These are phyloP conservation scores for Cetonia aurata DNA, from an alignment of 2,888 invertebrate species.

Conservation along the genomic window DNA sequence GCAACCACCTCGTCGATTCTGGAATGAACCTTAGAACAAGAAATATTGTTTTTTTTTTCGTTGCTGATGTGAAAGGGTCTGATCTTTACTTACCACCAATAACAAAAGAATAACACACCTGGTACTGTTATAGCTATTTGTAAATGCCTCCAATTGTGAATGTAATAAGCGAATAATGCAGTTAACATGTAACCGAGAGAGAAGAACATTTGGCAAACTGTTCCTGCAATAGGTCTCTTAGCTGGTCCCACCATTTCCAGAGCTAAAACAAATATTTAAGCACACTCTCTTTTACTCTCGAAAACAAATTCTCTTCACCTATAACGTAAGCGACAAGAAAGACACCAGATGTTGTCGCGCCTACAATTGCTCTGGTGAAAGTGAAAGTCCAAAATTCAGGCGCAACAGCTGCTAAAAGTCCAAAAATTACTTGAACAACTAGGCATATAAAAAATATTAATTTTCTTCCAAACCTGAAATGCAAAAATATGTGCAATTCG, in stretches of 20 bases:
- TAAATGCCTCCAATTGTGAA: constrained; percentile 77
- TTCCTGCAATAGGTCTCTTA: constrained; percentile 77
- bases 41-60: constrained; percentile 6
- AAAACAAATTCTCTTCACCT: constrained; percentile 69
- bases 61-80: background rate
- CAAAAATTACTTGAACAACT: constrained; percentile 77
- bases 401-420: constrained; percentile 75
- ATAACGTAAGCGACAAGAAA: constrained; percentile 85
- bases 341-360: constrained; percentile 81
- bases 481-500: constrained; percentile 32
- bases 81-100: constrained; percentile 72
- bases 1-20: constrained; percentile 80
- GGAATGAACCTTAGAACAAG: constrained; percentile 71
- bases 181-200: constrained; percentile 79
- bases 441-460: constrained; percentile 80
- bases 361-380: constrained; percentile 75
- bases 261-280: constrained; percentile 62
- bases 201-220: constrained; percentile 81
- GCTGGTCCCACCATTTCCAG: constrained; percentile 80
- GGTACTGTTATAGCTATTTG: constrained; percentile 80
- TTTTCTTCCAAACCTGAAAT: constrained; percentile 74
- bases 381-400: constrained; percentile 79
- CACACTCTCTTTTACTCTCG: constrained; percentile 1
- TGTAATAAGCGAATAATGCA: constrained; percentile 75
- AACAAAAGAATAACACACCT: constrained; percentile 75